Percentiles rank a stretch among this genome's conserved stretches.
These are phyloP conservation scores for Dipus sagitta DNA, from an alignment of 2,797 vertebrate species.

Conservation along the genomic window DNA sequence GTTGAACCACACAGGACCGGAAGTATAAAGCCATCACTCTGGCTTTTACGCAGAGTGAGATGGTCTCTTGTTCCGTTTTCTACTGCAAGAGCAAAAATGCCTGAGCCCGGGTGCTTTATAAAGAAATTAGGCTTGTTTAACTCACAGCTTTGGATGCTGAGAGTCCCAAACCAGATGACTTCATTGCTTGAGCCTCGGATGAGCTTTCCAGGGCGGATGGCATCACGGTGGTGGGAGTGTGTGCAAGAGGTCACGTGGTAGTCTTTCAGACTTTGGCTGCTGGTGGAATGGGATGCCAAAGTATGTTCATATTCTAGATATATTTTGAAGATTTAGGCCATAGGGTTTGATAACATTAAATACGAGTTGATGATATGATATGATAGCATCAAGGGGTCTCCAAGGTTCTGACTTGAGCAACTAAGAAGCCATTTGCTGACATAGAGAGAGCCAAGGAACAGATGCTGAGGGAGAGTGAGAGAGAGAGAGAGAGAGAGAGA, in stretches of 20 bases:
- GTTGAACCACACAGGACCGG: neutral
- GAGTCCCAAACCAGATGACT: neutral
- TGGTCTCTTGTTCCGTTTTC: neutral
- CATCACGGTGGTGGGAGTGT: neutral
- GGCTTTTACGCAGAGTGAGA: neutral
- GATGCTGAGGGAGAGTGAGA: neutral
- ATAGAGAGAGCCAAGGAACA: neutral
- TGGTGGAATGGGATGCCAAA: neutral
- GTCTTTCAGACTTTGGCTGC: neutral
- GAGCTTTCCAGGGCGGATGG: neutral
- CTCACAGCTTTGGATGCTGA: neutral
- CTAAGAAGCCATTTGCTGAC: neutral
- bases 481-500: neutral
- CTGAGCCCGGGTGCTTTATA: neutral
- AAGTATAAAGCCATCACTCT: neutral
- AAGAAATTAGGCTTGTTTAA: neutral
- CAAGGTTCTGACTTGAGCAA: neutral
- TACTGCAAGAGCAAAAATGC: neutral
- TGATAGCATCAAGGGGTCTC: neutral
- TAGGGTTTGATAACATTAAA: conserved; percentile 9
- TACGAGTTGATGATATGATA: neutral
- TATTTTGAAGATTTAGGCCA: conserved; percentile 5
- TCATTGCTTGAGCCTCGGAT: neutral
- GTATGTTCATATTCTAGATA: neutral
- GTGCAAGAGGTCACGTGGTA: neutral